Conservation (phyloP, 2,797 vertebrate species). For the Perdix hodgsoniae region DNA sequence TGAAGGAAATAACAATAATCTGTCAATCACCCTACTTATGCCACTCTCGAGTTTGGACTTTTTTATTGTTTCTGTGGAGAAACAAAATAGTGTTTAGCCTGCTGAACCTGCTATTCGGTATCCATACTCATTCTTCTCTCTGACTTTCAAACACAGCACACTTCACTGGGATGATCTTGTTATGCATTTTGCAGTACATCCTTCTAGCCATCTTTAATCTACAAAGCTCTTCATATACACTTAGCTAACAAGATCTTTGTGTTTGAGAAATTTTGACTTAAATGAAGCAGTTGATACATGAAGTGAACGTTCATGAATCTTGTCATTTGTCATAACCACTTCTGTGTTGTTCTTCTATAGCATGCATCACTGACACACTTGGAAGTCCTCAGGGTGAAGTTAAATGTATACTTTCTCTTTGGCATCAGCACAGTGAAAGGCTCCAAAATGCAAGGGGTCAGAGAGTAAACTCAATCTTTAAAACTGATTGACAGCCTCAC, state of each 20-base stretch:
- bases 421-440: background rate
- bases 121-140: background rate
- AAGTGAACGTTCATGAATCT: background rate
- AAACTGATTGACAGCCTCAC: background rate
- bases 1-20: background rate
- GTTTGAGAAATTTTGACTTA: background rate
- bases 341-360: background rate
- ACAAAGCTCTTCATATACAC: background rate
- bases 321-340: background rate
- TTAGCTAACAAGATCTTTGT: background rate
- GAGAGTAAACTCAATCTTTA: background rate
- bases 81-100: background rate
- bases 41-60: accelerated
- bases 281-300: background rate
- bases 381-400: background rate
- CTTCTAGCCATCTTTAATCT: background rate
- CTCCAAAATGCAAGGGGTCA: background rate
- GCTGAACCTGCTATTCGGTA: accelerated
- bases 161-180: background rate
- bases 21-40: accelerated
- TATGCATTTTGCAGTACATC: background rate
- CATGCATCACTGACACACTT: background rate
- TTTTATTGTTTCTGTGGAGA: background rate
- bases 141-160: background rate
- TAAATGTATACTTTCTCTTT: background rate